Conservation (phyloP, 2,888 invertebrate genomes). For the Thalpophila matura region DNA sequence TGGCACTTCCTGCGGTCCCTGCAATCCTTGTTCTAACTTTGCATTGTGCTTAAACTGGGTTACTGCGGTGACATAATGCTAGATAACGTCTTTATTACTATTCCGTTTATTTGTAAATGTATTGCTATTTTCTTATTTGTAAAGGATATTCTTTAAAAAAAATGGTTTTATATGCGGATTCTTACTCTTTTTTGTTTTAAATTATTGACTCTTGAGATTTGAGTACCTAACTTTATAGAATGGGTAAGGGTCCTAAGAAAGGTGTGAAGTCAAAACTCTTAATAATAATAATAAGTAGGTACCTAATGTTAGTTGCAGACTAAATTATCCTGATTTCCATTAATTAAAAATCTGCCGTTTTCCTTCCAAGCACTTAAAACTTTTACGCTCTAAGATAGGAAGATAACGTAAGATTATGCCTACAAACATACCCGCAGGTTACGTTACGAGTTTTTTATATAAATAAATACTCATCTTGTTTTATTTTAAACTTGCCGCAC, state of each 20-base stretch:
- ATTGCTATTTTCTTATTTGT: constrained; percentile 34
- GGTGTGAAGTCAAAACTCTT: constrained; percentile 3
- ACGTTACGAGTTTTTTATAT: constrained; percentile 46
- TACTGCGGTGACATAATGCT: constrained; percentile 66
- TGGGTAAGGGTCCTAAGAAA: constrained; percentile 7
- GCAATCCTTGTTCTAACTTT: constrained; percentile 67
- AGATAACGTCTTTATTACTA: constrained; percentile 59
- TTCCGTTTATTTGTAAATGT: constrained; percentile 44
- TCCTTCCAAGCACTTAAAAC: constrained; percentile 30
- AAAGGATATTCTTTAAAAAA: not conserved
- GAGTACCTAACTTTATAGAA: constrained; percentile 2
- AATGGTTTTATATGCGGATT: not conserved
- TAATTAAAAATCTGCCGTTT: constrained; percentile 38
- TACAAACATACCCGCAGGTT: constrained; percentile 37
- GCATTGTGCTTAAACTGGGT: constrained; percentile 67
- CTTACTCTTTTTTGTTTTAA: not conserved
- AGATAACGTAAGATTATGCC: constrained; percentile 35
- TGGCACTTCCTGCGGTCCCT: constrained; percentile 78
- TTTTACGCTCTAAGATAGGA: constrained; percentile 39
- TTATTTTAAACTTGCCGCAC: constrained; percentile 56
- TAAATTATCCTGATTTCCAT: constrained; percentile 26
- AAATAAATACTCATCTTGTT: constrained; percentile 48
- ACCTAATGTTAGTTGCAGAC: constrained; percentile 3
- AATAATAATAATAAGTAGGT: no score
- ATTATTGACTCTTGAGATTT: no score